These are phyloP conservation scores for Eurosta solidaginis DNA, from an alignment of 1,140 invertebrate genomes.

Conservation along the genomic window DNA sequence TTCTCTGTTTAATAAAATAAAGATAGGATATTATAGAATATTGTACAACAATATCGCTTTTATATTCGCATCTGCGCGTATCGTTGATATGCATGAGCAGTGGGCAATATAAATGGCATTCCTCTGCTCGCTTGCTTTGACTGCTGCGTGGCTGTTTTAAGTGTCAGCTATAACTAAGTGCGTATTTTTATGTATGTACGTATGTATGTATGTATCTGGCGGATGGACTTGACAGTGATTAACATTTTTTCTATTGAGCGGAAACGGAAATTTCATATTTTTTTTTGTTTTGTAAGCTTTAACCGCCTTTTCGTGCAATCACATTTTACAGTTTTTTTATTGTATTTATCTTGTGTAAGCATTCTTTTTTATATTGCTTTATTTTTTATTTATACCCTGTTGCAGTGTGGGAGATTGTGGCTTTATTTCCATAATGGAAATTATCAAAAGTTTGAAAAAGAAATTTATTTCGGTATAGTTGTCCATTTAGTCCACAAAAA, in stretches of 20 bases:
- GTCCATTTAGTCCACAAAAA: too few relatives aligned
- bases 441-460: too few relatives aligned
- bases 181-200: background rate
- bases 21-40: constrained; percentile 4
- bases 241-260: constrained; percentile 31
- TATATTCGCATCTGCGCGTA: background rate
- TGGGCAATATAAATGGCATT: background rate
- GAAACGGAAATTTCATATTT: constrained; percentile 27
- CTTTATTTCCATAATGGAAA: too few relatives aligned
- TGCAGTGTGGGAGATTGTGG: too few relatives aligned
- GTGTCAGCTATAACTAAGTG: background rate
- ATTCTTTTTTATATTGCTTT: background rate
- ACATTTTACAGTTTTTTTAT: constrained; percentile 8
- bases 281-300: background rate
- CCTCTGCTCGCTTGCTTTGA: background rate
- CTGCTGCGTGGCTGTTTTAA: background rate
- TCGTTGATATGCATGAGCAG: constrained; percentile 21
- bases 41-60: constrained; percentile 6
- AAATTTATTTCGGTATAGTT: too few relatives aligned
- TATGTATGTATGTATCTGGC: background rate
- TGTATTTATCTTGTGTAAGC: background rate
- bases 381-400: too few relatives aligned
- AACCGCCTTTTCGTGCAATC: background rate
- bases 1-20: too few relatives aligned
- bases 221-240: constrained; percentile 29